Conservation (phyloP, 2,797 vertebrate genomes). For the Rachycentron canadum region DNA sequence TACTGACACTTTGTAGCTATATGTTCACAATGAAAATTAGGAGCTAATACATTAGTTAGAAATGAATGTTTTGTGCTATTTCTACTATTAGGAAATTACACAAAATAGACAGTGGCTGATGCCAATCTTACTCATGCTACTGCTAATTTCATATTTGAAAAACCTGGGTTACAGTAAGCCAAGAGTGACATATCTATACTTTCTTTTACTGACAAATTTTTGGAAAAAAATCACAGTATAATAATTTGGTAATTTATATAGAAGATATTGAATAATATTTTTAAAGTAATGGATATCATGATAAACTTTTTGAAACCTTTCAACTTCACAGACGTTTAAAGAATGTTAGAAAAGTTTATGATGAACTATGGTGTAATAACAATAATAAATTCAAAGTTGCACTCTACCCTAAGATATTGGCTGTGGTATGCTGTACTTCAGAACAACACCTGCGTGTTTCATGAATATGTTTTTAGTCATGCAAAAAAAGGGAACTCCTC, state of each 20-base stretch:
- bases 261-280: background rate
- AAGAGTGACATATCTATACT: background rate
- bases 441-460: conserved; percentile 17
- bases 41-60: no score
- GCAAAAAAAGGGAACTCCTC: conserved; percentile 9
- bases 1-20: no score
- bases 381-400: background rate
- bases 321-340: background rate
- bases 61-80: no score
- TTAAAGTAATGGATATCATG: background rate
- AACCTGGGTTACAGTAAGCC: no score
- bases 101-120: no score
- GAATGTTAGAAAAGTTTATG: background rate
- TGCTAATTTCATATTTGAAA: background rate
- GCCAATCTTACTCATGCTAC: background rate
- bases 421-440: background rate
- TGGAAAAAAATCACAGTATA: background rate
- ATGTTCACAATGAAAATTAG: no score
- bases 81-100: no score
- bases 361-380: background rate
- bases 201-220: background rate
- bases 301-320: background rate
- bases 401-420: background rate
- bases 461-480: conserved; percentile 18
- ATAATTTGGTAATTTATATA: background rate